Evolutionary conservation across 2,888 invertebrate species (phyloP).

Genomic region (Limnephilus lunatus): DNA sequence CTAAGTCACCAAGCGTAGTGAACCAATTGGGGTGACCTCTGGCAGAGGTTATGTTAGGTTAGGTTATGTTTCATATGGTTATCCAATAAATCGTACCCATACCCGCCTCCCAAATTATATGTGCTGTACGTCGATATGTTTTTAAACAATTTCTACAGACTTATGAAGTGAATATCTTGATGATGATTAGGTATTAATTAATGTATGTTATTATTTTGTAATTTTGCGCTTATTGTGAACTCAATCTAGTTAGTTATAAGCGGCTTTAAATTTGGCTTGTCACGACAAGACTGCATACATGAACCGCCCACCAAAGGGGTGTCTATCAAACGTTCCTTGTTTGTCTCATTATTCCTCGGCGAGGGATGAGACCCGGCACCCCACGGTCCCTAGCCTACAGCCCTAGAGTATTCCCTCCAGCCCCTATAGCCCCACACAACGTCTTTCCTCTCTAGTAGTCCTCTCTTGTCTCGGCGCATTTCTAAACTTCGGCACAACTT

Average conservation of each 20-base stretch:
- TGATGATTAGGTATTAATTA: too few species aligned
- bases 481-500: slow-evolving; percentile 54
- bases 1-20: too few species aligned
- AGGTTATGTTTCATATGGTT: too few species aligned
- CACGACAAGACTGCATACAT: background rate
- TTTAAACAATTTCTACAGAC: too few species aligned
- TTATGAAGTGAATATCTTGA: too few species aligned
- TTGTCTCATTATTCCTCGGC: slow-evolving; percentile 62
- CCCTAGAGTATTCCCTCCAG: background rate
- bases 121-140: too few species aligned
- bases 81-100: too few species aligned
- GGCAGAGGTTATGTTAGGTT: too few species aligned
- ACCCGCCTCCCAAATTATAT: too few species aligned
- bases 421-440: background rate
- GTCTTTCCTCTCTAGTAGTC: background rate
- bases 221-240: too few species aligned
- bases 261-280: background rate
- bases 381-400: background rate
- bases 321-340: slow-evolving; percentile 61
- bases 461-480: slow-evolving; percentile 27
- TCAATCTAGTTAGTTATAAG: background rate
- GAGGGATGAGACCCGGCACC: slow-evolving; percentile 4
- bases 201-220: too few species aligned
- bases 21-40: too few species aligned
- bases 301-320: slow-evolving; percentile 39